Percentiles rank a stretch among this genome's conserved stretches.
Conservation (phyloP, 2,113 vertebrate species). For the Mus pahari region DNA sequence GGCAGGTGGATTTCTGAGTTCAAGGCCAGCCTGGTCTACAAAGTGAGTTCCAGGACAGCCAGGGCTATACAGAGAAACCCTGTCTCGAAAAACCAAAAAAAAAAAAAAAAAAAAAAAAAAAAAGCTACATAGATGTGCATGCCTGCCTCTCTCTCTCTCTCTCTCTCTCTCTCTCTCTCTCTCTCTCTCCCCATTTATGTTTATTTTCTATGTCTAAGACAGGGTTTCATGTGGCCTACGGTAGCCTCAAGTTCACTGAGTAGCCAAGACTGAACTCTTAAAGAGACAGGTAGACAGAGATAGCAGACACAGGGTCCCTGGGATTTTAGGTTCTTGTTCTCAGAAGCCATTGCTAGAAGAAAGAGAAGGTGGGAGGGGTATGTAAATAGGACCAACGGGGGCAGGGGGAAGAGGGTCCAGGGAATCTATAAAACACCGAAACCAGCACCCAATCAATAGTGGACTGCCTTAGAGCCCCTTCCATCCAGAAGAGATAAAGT, state of each 20-base stretch:
- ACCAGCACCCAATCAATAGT: background rate
- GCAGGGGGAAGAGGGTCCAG: background rate
- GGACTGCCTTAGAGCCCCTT: background rate
- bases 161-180: too few relatives aligned
- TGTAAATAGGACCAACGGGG: background rate
- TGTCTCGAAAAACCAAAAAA: too few relatives aligned
- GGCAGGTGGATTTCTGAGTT: too few relatives aligned
- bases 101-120: too few relatives aligned
- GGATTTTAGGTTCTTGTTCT: background rate
- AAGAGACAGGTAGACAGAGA: background rate
- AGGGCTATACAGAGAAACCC: too few relatives aligned
- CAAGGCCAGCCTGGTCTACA: too few relatives aligned
- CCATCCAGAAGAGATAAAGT: background rate
- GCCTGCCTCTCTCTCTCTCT: too few relatives aligned
- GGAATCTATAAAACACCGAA: background rate
- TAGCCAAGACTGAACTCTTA: background rate
- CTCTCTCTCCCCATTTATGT: too few relatives aligned
- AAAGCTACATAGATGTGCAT: too few relatives aligned
- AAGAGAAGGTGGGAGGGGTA: background rate
- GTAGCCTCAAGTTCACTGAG: background rate
- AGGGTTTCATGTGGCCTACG: background rate
- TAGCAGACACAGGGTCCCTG: background rate
- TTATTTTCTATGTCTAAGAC: background rate
- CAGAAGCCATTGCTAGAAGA: background rate
- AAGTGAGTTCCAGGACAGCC: too few relatives aligned